Percentiles rank a stretch among this genome's conserved stretches.
Conservation (phyloP, 2,113 vertebrate genomes). For the Hypanus sabinus region DNA sequence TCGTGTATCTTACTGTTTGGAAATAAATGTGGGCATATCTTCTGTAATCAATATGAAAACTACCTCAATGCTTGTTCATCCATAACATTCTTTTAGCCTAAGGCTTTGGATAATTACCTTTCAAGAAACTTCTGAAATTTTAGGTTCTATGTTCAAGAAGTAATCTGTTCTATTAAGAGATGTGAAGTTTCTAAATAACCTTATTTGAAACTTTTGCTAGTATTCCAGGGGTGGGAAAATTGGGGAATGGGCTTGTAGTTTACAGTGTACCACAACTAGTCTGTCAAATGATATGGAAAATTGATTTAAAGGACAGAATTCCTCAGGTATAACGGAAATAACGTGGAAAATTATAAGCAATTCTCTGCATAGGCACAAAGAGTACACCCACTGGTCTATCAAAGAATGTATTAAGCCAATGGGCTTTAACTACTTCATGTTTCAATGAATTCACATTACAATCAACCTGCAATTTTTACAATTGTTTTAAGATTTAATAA, state of each 20-base stretch:
- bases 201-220: too few species aligned
- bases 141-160: neutral
- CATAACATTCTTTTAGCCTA: neutral
- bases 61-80: neutral
- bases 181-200: neutral
- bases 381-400: neutral
- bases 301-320: too few species aligned
- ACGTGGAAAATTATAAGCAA: neutral
- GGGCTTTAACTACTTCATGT: neutral
- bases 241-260: too few species aligned
- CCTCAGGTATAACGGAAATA: too few species aligned
- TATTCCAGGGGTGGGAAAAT: too few species aligned
- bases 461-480: neutral
- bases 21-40: neutral
- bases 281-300: too few species aligned
- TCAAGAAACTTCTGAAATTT: slow-evolving; percentile 4
- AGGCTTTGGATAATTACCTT: neutral
- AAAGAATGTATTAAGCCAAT: neutral
- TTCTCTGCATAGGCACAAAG: neutral
- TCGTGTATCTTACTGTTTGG: neutral
- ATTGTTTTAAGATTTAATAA: neutral
- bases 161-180: neutral
- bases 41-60: neutral
- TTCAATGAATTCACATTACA: neutral
- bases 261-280: too few species aligned